Evolutionary conservation across 2,113 vertebrate species (phyloP).

Genomic region (Oryzias celebensis): DNA sequence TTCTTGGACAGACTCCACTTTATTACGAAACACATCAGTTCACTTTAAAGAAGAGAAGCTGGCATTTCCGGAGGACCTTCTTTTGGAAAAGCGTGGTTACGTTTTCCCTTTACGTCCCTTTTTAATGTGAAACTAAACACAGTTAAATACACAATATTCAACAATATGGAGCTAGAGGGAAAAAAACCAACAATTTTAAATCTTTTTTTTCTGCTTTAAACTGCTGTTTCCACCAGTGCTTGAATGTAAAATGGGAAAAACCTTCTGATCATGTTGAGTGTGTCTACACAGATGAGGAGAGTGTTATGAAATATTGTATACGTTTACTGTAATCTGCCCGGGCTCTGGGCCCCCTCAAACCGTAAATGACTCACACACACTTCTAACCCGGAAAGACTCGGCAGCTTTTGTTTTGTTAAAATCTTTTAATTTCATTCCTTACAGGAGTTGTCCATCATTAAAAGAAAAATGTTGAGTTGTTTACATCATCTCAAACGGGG

Average conservation of each 20-base stretch:
- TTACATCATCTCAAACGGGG: background rate
- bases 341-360: background rate
- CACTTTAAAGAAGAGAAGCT: constrained; percentile 9
- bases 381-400: background rate
- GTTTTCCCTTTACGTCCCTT: no score
- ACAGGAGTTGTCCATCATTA: background rate
- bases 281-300: constrained; percentile 38
- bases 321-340: constrained; percentile 1
- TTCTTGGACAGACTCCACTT: constrained; percentile 21
- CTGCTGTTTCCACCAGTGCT: constrained; percentile 6
- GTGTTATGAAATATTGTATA: constrained; percentile 24
- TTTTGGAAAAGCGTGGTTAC: background rate
- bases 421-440: background rate
- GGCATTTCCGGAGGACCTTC: constrained; percentile 30
- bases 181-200: no score
- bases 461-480: background rate
- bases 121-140: no score
- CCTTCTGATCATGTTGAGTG: constrained; percentile 5
- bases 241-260: constrained; percentile 27
- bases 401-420: background rate
- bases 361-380: constrained; percentile 15
- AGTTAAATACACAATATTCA: no score
- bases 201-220: no score
- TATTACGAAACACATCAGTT: constrained; percentile 66
- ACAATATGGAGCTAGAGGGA: no score